Conservation (phyloP, 1,140 invertebrate genomes). For the Rhizoglyphus robini region DNA sequence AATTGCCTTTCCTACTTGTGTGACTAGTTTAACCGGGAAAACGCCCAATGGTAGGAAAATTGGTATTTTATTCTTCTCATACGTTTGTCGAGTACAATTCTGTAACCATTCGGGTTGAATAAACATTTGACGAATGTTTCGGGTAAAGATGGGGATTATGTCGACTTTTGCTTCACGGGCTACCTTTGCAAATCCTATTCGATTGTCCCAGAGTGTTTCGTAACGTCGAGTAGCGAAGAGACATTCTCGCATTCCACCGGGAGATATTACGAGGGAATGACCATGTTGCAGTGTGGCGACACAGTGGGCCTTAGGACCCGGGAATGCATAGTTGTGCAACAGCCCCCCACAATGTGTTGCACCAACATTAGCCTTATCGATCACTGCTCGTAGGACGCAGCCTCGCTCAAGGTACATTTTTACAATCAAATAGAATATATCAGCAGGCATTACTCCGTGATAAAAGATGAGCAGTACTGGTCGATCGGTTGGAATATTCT, state of each 20-base stretch:
- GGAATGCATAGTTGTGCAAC: conserved; percentile 68
- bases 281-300: conserved; percentile 64
- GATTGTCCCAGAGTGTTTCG: conserved; percentile 71
- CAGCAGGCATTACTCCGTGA: conserved; percentile 90
- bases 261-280: conserved; percentile 80
- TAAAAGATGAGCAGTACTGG: conserved; percentile 87
- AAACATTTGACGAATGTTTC: conserved; percentile 88
- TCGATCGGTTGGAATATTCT: conserved; percentile 72
- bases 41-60: conserved; percentile 88
- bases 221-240: conserved; percentile 37
- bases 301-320: conserved; percentile 82
- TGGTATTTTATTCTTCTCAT: conserved; percentile 67
- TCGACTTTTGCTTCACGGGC: conserved; percentile 82
- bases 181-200: conserved; percentile 94
- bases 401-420: conserved; percentile 65
- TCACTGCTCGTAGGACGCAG: conserved; percentile 66
- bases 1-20: conserved; percentile 70
- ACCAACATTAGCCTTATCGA: conserved; percentile 61
- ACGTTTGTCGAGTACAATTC: conserved; percentile 39
- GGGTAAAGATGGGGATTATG: conserved; percentile 88
- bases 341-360: conserved; percentile 54
- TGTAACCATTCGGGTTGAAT: conserved; percentile 33
- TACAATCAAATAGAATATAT: conserved; percentile 87
- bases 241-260: conserved; percentile 90
- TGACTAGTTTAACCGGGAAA: conserved; percentile 86